Percentiles rank a stretch among this genome's conserved stretches.
Evolutionary conservation across 2,888 invertebrate genomes (phyloP).

Genomic region (Aleiodes leptofemur): DNA sequence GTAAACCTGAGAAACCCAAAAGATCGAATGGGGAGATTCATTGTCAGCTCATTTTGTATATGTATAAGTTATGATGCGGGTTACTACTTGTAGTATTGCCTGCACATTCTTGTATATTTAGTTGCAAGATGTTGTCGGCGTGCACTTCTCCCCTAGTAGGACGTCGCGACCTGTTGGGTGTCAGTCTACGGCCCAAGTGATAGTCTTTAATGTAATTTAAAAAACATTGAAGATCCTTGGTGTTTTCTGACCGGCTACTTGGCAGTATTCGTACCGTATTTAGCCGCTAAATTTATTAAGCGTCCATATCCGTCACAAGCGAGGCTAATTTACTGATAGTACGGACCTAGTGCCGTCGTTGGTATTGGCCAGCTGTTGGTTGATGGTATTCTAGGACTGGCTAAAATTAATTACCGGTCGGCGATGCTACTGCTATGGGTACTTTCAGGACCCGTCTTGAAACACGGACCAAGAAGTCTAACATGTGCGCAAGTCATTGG

Average conservation of each 20-base stretch:
- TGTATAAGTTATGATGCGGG: too few relatives aligned
- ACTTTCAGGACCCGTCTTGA: slow-evolving; percentile 80
- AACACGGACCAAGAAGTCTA: slow-evolving; percentile 87
- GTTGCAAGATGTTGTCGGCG: too few relatives aligned
- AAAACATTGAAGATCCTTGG: too few relatives aligned
- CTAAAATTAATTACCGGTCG: slow-evolving; percentile 63
- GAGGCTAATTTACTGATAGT: slow-evolving; percentile 53
- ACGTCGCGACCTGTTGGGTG: too few relatives aligned
- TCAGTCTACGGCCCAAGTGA: too few relatives aligned
- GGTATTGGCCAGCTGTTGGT: slow-evolving; percentile 60
- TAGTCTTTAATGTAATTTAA: too few relatives aligned
- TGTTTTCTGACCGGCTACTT: slow-evolving; percentile 38
- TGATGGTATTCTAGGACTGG: slow-evolving; percentile 62
- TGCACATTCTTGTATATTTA: too few relatives aligned
- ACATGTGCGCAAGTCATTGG: slow-evolving; percentile 81
- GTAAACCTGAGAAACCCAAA: too few relatives aligned
- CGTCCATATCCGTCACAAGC: slow-evolving; percentile 56
- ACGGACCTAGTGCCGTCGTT: slow-evolving; percentile 62
- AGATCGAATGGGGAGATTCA: too few relatives aligned
- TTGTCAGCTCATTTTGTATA: too few relatives aligned
- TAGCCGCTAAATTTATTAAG: slow-evolving; percentile 63
- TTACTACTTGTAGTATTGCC: too few relatives aligned
- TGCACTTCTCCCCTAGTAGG: too few relatives aligned
- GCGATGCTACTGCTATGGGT: slow-evolving; percentile 72
- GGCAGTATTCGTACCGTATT: slow-evolving; percentile 62